These are phyloP conservation scores for Cyprinodon brontotheroides DNA, from an alignment of 2,113 vertebrate species.

Conservation along the genomic window DNA sequence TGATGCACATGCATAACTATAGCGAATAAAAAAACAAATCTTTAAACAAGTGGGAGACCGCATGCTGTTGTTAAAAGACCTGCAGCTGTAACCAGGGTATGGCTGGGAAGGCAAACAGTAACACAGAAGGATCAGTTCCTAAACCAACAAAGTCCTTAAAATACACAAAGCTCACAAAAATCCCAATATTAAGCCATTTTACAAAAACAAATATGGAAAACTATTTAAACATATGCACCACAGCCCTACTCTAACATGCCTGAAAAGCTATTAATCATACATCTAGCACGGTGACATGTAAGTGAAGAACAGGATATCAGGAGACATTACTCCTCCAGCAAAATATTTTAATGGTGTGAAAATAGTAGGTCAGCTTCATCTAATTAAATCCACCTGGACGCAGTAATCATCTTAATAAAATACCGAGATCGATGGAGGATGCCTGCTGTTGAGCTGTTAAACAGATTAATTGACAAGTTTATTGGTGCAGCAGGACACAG, in stretches of 20 bases:
- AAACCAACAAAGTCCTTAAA: slow-evolving; percentile 21
- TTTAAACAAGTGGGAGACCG: slow-evolving; percentile 42
- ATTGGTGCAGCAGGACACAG: slow-evolving; percentile 67
- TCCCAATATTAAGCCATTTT: slow-evolving; percentile 31
- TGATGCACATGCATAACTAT: slow-evolving; percentile 24
- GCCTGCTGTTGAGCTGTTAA: slow-evolving; percentile 53
- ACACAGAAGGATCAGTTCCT: slow-evolving; percentile 34
- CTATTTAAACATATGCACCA: slow-evolving; percentile 2
- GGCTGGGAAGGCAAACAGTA: slow-evolving; percentile 34
- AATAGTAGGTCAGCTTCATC: slow-evolving; percentile 66
- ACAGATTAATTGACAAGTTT: slow-evolving; percentile 76
- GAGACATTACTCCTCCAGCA: slow-evolving; percentile 29
- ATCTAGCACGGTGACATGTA: slow-evolving; percentile 16
- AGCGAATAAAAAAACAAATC: slow-evolving; percentile 32
- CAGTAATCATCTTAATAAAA: slow-evolving; percentile 78
- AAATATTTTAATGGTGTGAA: slow-evolving; percentile 58
- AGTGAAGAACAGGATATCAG: slow-evolving; percentile 29
- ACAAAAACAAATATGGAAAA: slow-evolving; percentile 33
- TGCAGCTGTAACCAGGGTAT: slow-evolving; percentile 56
- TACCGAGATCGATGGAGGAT: slow-evolving; percentile 60
- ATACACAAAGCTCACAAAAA: slow-evolving; percentile 9
- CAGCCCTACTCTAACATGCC: slow-evolving; percentile 3
- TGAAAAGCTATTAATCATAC: slow-evolving; percentile 31
- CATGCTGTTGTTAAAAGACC: slow-evolving; percentile 32
- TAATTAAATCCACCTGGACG: slow-evolving; percentile 73